Percentiles rank a stretch among this genome's conserved stretches.
phyloP scores from a whole-genome alignment of 1,140 invertebrate species.

The Venturia canescens region DNA sequence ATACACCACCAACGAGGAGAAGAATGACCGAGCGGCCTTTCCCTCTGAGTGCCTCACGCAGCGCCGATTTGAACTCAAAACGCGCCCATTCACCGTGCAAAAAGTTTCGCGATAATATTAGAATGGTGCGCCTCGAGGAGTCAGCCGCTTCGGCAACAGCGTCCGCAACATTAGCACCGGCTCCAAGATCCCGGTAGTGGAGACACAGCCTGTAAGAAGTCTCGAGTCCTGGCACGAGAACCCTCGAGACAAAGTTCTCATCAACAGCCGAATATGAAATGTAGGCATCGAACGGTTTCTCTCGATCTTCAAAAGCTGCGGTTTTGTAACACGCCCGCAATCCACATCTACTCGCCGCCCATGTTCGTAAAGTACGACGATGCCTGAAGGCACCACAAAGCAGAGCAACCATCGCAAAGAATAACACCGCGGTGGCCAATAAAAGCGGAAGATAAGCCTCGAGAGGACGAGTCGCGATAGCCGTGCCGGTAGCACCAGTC shows the following conservation, averaged over 20 bases:
- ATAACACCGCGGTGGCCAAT: conserved; percentile 84
- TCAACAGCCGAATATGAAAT: conserved; percentile 94
- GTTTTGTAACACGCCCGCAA: conserved; percentile 89
- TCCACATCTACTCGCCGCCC: conserved; percentile 92
- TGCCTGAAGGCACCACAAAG: conserved; percentile 88
- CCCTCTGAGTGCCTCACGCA: conserved; percentile 93
- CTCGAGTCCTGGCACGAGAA: conserved; percentile 89
- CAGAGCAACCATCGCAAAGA: conserved; percentile 84
- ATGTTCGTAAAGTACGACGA: conserved; percentile 88
- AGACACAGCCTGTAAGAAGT: conserved; percentile 88
- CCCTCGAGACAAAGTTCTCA: conserved; percentile 91
- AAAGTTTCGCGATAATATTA: conserved; percentile 95
- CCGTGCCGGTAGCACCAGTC: conserved; percentile 70
- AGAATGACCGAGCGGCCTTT: conserved; percentile 89
- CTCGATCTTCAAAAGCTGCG: conserved; percentile 87
- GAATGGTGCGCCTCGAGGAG: conserved; percentile 91
- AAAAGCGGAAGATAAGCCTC: conserved; percentile 88
- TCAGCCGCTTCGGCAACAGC: conserved; percentile 94
- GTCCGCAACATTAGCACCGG: conserved; percentile 87
- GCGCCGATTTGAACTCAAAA: conserved; percentile 94
- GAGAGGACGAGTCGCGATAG: conserved; percentile 83
- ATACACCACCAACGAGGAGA: conserved; percentile 89
- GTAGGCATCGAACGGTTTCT: conserved; percentile 93
- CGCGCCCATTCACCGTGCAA: conserved; percentile 95
- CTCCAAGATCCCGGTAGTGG: conserved; percentile 91